These are phyloP conservation scores for Cacoxenus indagator DNA, from an alignment of 2,888 invertebrate genomes.

Conservation along the genomic window DNA sequence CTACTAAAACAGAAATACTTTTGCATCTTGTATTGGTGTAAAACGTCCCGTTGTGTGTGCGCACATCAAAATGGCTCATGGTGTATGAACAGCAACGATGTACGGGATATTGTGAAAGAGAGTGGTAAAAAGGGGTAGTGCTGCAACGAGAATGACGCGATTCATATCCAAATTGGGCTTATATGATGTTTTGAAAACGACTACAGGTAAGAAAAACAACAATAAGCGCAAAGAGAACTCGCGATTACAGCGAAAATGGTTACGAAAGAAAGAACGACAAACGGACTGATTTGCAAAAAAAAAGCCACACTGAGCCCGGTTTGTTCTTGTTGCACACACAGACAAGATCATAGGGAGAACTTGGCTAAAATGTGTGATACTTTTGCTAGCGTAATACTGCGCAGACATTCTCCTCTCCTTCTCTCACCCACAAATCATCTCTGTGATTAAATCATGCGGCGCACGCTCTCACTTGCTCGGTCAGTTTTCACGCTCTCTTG, in stretches of 20 bases:
- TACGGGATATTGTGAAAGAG: constrained; percentile 4
- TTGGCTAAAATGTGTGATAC: not conserved
- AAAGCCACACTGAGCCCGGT: not conserved
- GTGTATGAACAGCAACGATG: no score
- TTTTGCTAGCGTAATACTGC: no score
- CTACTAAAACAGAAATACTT: no score
- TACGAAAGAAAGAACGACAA: not conserved
- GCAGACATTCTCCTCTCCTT: no score
- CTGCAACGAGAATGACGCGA: not conserved
- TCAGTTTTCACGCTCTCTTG: constrained; percentile 6
- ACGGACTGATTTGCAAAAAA: not conserved
- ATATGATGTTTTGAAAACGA: constrained; percentile 6
- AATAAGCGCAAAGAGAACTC: constrained; percentile 47
- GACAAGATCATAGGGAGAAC: not conserved
- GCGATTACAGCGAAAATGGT: constrained; percentile 39
- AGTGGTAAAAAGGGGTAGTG: constrained; percentile 17
- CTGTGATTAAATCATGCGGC: constrained; percentile 36
- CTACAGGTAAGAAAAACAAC: constrained; percentile 40
- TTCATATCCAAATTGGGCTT: not conserved
- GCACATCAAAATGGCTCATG: constrained; percentile 47
- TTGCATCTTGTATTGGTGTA: no score
- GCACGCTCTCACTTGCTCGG: constrained; percentile 43
- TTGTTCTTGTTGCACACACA: constrained; percentile 21
- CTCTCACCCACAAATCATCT: constrained; percentile 30
- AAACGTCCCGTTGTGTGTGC: constrained; percentile 56